Evolutionary conservation across 2,113 vertebrate genomes (phyloP), one percentile per base, ranked within the genome.

Genomic region (Cyanistes caeruleus): DNA sequence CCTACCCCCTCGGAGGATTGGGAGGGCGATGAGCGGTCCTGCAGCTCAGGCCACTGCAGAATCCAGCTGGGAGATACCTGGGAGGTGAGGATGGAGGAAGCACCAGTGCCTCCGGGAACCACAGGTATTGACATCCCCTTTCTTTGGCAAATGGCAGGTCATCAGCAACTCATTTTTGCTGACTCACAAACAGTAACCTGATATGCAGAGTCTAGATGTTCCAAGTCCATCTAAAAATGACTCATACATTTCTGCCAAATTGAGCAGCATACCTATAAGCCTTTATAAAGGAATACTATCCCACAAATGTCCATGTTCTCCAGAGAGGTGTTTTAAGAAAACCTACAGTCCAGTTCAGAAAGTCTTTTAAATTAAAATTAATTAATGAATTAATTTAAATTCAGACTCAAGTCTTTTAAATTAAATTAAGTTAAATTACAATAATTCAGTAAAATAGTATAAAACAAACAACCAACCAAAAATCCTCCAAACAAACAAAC

Each of bases 131-230:
- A 65, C 67, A 94, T 51, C 46, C 4, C 2, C 90, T 28, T 15
- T 58, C 74, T 37, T 85, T 79, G 86, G 62, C 70, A 83, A 96
- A 89, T 51, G 81, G 79, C 82, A 63, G 94, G 85, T 77, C 95
- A 85, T 85, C 87, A 88, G 95, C 74, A 88, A 28, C 67, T 51
- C 84, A 3, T 65, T 94, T 95, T 17, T 97, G 96, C 93, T 96
- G 96, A 97, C 94, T 97, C 96, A 97, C 59, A 76, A 94, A 84
- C 93, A 91, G 95, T 35, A 94, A 96, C 70, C 84, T 77, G 84
- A 95, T 84, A 89, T 93, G 89, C 93, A 85, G 84, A 76, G 69
- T 56, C 65, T 49, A 70, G 53, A 68, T 91, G 80, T 52, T 95
- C 77, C 86, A 81, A 92, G 76, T 75, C 86, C 43, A 79, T 49